Base-by-base conservation (phyloP, 2,888 invertebrate genomes). In the Chaetogeoica ovagalla region DNA sequence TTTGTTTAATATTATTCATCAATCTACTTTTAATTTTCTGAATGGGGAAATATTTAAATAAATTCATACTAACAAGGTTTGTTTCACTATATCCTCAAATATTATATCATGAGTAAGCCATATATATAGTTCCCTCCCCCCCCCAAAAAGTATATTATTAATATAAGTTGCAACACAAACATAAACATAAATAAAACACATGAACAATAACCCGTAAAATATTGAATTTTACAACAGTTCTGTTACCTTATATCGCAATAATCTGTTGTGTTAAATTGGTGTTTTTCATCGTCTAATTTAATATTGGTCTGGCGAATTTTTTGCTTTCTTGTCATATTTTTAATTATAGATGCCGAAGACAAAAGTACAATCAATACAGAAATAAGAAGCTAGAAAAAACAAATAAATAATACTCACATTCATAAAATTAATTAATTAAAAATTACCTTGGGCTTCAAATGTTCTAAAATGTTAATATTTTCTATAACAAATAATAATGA, bases 1-100 rank as follows among this genome's bases (percentile, higher is more conserved):
- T 62, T 62, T 62, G 17, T 43, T 60, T 37, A 63, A 23, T 66
- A 19, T 30, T 52, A 52, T 52, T 63, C 17, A 48, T 9, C 30
- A 30, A 48, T 48, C 9, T 4, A 59, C 48, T 48, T 55, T 71
- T 73, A 55, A 52, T 73, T 52, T 30, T 62, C 11, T 75, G 23
- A 57, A 19, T 30, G 1, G 23, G 37, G n/a, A 59, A 21, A 9
- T 59, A 59, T 37, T 63, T 37, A 63, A 66, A 66, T 66, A 43
- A 74, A 59, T 57, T n/a, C 1, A 55, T 37, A 55, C 55, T 66
- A 75, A 59, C 66, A 75, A 75, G 75, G 66, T 66, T 59, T 75
- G 75, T 75, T 75, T 75, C 75, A 75, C 75, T 66, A 43, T 43
- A 15, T 43, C 43, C 30, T 43, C 43, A 43, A 74, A 66, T 5